These are phyloP conservation scores for Anhinga rufa DNA, from an alignment of 2,113 vertebrate species.

Conservation along the genomic window DNA sequence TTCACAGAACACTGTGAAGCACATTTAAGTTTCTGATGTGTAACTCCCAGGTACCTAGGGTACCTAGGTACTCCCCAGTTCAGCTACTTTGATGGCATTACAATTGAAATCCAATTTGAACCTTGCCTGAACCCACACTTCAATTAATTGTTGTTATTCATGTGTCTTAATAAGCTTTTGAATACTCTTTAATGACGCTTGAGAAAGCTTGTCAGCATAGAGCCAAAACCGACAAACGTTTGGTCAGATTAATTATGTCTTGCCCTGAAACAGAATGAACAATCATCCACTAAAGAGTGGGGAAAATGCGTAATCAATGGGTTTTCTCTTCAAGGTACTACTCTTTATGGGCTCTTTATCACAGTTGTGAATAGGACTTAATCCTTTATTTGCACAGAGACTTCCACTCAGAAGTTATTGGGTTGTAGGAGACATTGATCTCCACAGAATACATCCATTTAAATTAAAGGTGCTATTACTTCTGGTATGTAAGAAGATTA, in stretches of 20 bases:
- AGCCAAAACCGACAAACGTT: not conserved
- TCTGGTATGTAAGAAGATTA: not conserved
- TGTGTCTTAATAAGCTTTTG: slow-evolving; percentile 15
- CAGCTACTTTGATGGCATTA: not conserved
- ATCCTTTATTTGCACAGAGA: not conserved
- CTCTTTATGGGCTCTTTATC: not conserved
- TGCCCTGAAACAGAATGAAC: not conserved
- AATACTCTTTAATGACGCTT: not conserved
- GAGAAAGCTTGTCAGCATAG: not conserved
- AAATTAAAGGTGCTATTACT: not conserved
- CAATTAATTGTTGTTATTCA: slow-evolving; percentile 11
- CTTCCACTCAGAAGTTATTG: not conserved
- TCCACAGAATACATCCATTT: not conserved
- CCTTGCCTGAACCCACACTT: not conserved
- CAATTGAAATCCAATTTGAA: not conserved
- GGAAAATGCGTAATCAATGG: not conserved
- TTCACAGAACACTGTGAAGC: not conserved
- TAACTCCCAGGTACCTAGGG: not conserved
- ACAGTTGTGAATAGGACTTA: not conserved
- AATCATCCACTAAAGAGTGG: not conserved
- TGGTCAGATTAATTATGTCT: not conserved
- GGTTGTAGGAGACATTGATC: not conserved
- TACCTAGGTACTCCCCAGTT: not conserved
- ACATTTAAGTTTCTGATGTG: not conserved
- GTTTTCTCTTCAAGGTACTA: not conserved